A percentile compares a stretch with the other conserved stretches of the same genome.
Conservation (phyloP, 2,797 vertebrate genomes). For the Chaetodon trifasciatus region DNA sequence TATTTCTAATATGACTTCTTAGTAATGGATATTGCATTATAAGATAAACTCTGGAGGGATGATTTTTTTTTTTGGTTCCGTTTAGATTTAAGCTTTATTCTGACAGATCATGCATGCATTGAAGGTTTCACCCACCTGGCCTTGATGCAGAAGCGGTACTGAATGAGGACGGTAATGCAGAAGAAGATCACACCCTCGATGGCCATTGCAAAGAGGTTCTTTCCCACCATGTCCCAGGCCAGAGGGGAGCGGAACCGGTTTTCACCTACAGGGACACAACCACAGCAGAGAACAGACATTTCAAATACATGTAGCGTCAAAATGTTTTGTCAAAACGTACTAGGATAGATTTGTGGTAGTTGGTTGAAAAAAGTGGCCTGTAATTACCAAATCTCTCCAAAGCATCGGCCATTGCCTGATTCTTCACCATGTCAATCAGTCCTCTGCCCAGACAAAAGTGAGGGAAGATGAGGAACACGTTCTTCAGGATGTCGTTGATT, state of each 20-base stretch:
- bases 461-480: constrained; percentile 96
- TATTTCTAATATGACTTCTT: neutral
- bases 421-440: constrained; percentile 99
- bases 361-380: neutral
- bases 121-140: constrained; percentile 85
- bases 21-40: neutral
- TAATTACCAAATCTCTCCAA: constrained; percentile 93
- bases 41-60: neutral
- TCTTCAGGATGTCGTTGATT: constrained; percentile 97
- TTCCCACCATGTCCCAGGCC: constrained; percentile 97
- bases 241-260: constrained; percentile 94
- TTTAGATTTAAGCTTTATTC: neutral
- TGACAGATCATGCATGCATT: neutral
- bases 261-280: constrained; percentile 86
- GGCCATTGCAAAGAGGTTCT: constrained; percentile 98
- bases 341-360: neutral
- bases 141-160: constrained; percentile 96
- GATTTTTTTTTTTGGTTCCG: neutral
- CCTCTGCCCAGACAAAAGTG: constrained; percentile 97
- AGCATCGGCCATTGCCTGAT: constrained; percentile 98
- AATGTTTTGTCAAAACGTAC: neutral
- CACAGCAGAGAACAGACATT: constrained; percentile 21
- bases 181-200: constrained; percentile 96
- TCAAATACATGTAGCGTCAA: neutral
- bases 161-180: constrained; percentile 94